Base-by-base conservation (phyloP, 2,888 invertebrate species). In the Pinctada fucata region DNA sequence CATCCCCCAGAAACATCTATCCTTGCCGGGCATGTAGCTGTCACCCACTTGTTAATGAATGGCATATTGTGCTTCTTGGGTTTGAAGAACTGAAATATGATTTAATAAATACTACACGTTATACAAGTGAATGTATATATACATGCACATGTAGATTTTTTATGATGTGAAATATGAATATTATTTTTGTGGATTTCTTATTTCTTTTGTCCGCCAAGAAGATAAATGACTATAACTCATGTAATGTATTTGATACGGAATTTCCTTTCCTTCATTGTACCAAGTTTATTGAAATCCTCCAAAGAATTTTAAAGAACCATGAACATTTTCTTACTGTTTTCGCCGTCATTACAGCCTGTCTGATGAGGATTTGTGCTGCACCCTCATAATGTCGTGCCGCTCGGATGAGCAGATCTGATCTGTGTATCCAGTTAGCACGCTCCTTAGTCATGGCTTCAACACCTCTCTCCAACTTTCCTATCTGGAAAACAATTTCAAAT, bases 1-100 rank as follows among this genome's bases (percentile, higher is more conserved):
- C 94, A 94, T 0, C 94, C 94, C 1, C 94, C 94, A 16, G 93
- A 91, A 3, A 94, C 86, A 86, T 94, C 94, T 50, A 93, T 90
- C 76, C 94, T 88, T 5, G 93, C 94, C 2, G 94, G 93, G 85
- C 93, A 93, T 76, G 91, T 90, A 2, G 90, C 93, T 49, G 88
- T 88, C n/a, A 93, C 91, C 93, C 93, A 93, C 73, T 87, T 86
- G 45, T 89, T 88, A 78, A 91, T 82, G 6, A 85, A 83, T 3
- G 91, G 89, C 16, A 85, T 66, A 1, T 82, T 75, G 47, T 84
- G 83, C 16, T 80, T 72, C 45, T 82, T 78, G 5, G 87, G 82
- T 3, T 80, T 84, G 83, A 89, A 89, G 80, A 84, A 89, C 90
- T 90, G 83, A 50, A 85, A 80, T 51, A 6, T 66, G 45, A 31